Evolutionary conservation across 2,888 invertebrate genomes (phyloP).

Genomic region (Hartigia nigra): DNA sequence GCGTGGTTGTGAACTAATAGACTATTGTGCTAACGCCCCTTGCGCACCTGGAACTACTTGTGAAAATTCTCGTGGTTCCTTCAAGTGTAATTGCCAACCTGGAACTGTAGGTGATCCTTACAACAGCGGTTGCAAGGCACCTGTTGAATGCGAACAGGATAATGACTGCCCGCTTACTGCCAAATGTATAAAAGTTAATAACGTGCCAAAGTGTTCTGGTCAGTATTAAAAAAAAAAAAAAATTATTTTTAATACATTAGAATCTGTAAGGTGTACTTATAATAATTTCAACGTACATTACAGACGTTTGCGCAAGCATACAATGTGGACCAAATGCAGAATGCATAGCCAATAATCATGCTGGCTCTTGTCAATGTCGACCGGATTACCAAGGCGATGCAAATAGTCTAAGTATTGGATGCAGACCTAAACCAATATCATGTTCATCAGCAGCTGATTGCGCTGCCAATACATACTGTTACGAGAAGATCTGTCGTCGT

Average conservation of each 20-base stretch:
- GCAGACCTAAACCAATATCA: conserved; percentile 78
- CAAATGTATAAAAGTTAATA: conserved; percentile 78
- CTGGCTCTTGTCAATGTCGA: conserved; percentile 82
- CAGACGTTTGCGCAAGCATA: conserved; percentile 82
- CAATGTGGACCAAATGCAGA: conserved; percentile 87
- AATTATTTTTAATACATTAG: background rate
- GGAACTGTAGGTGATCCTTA: conserved; percentile 89
- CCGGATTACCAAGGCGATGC: conserved; percentile 83
- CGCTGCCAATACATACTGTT: conserved; percentile 82
- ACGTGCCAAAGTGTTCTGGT: conserved; percentile 83
- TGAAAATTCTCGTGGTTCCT: conserved; percentile 82
- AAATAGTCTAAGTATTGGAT: conserved; percentile 76
- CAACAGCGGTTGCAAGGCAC: conserved; percentile 82
- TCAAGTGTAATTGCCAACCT: conserved; percentile 81
- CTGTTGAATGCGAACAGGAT: conserved; percentile 84
- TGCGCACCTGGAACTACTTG: conserved; percentile 86
- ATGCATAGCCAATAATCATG: conserved; percentile 81
- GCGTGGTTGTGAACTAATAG: conserved; percentile 77
- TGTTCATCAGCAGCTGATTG: conserved; percentile 82
- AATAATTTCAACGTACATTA: conserved; percentile 23
- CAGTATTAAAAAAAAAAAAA: conserved; percentile 26
- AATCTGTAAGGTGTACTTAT: background rate
- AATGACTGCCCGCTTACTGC: conserved; percentile 85
- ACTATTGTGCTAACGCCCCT: conserved; percentile 82
- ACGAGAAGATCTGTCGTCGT: conserved; percentile 85